These are phyloP conservation scores for Geophilus truncorum DNA, from an alignment of 2,888 invertebrate species.

Conservation along the genomic window DNA sequence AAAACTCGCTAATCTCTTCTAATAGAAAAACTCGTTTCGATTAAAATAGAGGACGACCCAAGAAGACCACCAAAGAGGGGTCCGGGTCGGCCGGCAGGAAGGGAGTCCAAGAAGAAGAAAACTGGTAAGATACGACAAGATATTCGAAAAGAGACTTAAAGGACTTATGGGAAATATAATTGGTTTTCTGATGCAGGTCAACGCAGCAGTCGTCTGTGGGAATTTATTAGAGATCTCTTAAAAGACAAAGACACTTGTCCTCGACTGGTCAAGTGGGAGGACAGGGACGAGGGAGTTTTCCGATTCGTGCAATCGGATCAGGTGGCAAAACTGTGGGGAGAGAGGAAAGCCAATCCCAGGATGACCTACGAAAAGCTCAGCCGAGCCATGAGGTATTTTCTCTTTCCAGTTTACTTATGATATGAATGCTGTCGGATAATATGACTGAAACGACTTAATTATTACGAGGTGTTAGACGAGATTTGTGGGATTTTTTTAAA, in stretches of 20 bases:
- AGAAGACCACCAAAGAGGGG: not conserved
- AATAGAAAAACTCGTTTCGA: not conserved
- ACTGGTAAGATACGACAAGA: slow-evolving; percentile 14
- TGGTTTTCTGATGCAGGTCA: slow-evolving; percentile 44
- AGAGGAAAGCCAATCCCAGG: slow-evolving; percentile 73
- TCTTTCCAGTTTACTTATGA: not conserved
- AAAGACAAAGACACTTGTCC: slow-evolving; percentile 71
- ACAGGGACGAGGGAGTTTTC: slow-evolving; percentile 75
- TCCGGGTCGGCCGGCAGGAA: slow-evolving; percentile 34
- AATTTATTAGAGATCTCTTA: slow-evolving; percentile 77
- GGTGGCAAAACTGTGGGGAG: slow-evolving; percentile 82
- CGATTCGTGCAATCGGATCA: slow-evolving; percentile 80
- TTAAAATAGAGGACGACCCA: not conserved
- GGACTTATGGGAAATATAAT: too few relatives aligned
- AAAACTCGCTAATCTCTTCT: not conserved
- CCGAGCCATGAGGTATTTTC: slow-evolving; percentile 70
- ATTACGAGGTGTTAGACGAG: too few relatives aligned
- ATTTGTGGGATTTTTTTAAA: too few relatives aligned
- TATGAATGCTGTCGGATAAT: too few relatives aligned
- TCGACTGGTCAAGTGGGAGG: slow-evolving; percentile 80
- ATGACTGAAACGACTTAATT: too few relatives aligned
- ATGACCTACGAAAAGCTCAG: slow-evolving; percentile 93
- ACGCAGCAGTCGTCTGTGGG: slow-evolving; percentile 61
- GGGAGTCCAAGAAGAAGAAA: slow-evolving; percentile 36
- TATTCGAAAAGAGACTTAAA: not conserved